Evolutionary conservation across 1,140 invertebrate genomes (phyloP).

Genomic region (Theocolax elegans): DNA sequence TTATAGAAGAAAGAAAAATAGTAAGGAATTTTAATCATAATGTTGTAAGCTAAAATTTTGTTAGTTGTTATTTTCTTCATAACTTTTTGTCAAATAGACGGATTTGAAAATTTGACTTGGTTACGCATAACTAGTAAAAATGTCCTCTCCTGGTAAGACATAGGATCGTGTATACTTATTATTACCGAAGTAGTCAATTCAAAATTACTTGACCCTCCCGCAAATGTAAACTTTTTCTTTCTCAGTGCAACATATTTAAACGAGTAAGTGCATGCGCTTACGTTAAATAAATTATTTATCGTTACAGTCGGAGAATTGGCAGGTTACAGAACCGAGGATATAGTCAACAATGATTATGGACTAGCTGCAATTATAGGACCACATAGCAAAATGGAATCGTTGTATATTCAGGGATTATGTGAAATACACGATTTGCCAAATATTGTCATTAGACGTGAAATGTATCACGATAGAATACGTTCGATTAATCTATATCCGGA

Average conservation of each 20-base stretch:
- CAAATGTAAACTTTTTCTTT: too few species aligned
- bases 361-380: constrained; percentile 87
- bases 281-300: not conserved
- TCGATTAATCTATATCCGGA: constrained; percentile 87
- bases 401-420: constrained; percentile 87
- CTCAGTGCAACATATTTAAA: not conserved
- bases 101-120: too few species aligned
- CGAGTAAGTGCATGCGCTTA: not conserved
- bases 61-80: too few species aligned
- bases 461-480: constrained; percentile 71
- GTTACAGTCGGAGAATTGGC: constrained; percentile 17
- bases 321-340: not conserved
- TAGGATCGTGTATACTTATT: too few species aligned
- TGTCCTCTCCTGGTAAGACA: too few species aligned
- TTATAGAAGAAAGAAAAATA: too few species aligned
- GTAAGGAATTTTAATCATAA: too few species aligned
- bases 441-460: constrained; percentile 79
- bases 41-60: too few species aligned
- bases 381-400: constrained; percentile 71
- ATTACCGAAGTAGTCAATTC: too few species aligned
- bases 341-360: not conserved
- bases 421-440: constrained; percentile 90
- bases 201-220: too few species aligned
- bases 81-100: too few species aligned
- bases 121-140: too few species aligned